These are phyloP conservation scores for Cerastoderma edule DNA, from an alignment of 2,888 invertebrate species.

Conservation along the genomic window DNA sequence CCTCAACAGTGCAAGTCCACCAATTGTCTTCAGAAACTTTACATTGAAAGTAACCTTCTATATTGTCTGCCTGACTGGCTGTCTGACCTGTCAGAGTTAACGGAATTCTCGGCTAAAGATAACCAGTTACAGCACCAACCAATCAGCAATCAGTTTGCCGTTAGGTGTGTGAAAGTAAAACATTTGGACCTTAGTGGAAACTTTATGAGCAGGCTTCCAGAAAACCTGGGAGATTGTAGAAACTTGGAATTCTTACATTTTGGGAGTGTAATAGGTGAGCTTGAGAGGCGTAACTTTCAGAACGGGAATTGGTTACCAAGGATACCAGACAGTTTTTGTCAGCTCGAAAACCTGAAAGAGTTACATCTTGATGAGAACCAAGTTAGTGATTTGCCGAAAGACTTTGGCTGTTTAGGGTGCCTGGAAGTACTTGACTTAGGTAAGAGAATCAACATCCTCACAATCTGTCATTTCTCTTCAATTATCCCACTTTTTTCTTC, in stretches of 20 bases:
- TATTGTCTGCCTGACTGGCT: slow-evolving; percentile 70
- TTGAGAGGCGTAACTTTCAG: slow-evolving; percentile 76
- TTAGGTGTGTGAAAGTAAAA: slow-evolving; percentile 60
- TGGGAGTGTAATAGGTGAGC: slow-evolving; percentile 77
- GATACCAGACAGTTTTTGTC: slow-evolving; percentile 72
- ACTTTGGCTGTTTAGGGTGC: slow-evolving; percentile 73
- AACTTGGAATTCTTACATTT: slow-evolving; percentile 71
- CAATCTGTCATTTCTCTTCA: no score
- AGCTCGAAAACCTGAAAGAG: slow-evolving; percentile 65
- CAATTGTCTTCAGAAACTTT: slow-evolving; percentile 65
- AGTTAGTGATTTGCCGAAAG: slow-evolving; percentile 70
- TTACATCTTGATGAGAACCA: slow-evolving; percentile 78
- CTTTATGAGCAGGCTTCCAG: slow-evolving; percentile 73
- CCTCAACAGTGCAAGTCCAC: slow-evolving; percentile 64
- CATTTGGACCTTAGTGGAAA: slow-evolving; percentile 75
- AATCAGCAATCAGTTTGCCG: slow-evolving; percentile 65
- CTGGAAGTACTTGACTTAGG: slow-evolving; percentile 78
- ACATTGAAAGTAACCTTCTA: slow-evolving; percentile 67
- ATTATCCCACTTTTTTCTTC: no score
- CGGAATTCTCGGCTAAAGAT: slow-evolving; percentile 69
- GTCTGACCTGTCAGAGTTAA: slow-evolving; percentile 55
- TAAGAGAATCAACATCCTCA: slow-evolving; percentile 55
- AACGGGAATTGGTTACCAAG: slow-evolving; percentile 79
- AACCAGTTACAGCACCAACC: slow-evolving; percentile 67
- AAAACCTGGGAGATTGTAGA: slow-evolving; percentile 69